Evolutionary conservation across 2,888 invertebrate species (phyloP).

Genomic region (Orchestes rusci): DNA sequence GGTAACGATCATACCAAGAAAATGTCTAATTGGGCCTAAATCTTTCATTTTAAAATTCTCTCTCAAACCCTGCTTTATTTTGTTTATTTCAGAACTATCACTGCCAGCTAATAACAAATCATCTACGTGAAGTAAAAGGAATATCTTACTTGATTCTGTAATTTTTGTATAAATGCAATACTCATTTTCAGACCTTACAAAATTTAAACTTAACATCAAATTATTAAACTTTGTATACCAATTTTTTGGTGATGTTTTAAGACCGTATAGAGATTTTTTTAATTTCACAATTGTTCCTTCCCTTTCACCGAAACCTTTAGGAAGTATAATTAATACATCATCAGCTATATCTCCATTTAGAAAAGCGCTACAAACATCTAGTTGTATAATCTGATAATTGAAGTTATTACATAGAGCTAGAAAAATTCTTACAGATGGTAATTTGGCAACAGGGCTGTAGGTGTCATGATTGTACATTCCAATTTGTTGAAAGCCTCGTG

Average conservation of each 20-base stretch:
- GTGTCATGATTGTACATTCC: slow-evolving; percentile 16
- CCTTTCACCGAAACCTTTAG: slow-evolving; percentile 11
- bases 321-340: slow-evolving; percentile 13
- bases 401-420: slow-evolving; percentile 16
- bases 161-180: too few relatives aligned
- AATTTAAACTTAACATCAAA: slow-evolving; percentile 12
- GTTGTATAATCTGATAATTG: slow-evolving; percentile 14
- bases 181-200: slow-evolving; percentile 10
- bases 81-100: too few relatives aligned
- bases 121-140: slow-evolving; percentile 18
- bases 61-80: too few relatives aligned
- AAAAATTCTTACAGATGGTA: too few relatives aligned
- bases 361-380: slow-evolving; percentile 23
- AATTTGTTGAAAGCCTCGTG: slow-evolving; percentile 16
- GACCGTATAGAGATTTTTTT: too few relatives aligned
- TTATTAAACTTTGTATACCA: slow-evolving; percentile 25
- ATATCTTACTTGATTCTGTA: slow-evolving; percentile 1
- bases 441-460: too few relatives aligned
- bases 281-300: slow-evolving; percentile 8
- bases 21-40: too few relatives aligned
- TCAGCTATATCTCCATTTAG: slow-evolving; percentile 20
- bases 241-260: slow-evolving; percentile 16
- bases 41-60: too few relatives aligned
- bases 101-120: too few relatives aligned
- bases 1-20: too few relatives aligned